A percentile compares a stretch with the other conserved stretches of the same genome.
Conservation (phyloP, 2,888 invertebrate species). For the Polydrusus tereticollis region DNA sequence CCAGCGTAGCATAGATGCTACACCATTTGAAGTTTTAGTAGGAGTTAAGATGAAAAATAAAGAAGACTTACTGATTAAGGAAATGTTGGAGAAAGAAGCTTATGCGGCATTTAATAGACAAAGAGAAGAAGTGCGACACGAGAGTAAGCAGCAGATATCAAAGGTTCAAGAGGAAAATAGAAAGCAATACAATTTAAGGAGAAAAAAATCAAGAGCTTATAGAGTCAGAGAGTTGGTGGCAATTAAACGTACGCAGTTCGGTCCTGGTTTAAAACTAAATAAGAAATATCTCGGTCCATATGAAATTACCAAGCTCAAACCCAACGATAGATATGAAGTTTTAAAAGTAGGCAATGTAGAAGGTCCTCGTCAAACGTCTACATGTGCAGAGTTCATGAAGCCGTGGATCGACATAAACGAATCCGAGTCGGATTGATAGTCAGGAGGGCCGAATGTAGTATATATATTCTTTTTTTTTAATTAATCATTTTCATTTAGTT, state of each 20-base stretch:
- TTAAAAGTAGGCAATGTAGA: slow-evolving; percentile 52
- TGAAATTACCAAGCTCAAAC: slow-evolving; percentile 60
- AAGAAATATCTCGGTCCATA: no score
- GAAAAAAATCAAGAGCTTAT: slow-evolving; percentile 52
- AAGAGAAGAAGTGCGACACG: slow-evolving; percentile 44
- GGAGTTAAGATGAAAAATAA: slow-evolving; percentile 53
- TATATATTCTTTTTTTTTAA: no score
- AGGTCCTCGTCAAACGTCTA: slow-evolving; percentile 46
- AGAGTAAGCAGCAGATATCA: slow-evolving; percentile 45
- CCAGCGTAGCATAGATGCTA: slow-evolving; percentile 50
- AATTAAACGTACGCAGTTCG: slow-evolving; percentile 61
- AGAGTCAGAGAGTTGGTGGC: slow-evolving; percentile 57
- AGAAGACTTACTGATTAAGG: slow-evolving; percentile 58
- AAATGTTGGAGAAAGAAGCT: slow-evolving; percentile 41
- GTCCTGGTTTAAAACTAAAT: no score
- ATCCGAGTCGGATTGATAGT: slow-evolving; percentile 34
- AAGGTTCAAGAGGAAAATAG: slow-evolving; percentile 54
- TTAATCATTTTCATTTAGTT: no score
- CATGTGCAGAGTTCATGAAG: slow-evolving; percentile 50
- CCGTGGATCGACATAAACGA: slow-evolving; percentile 39
- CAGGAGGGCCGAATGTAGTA: slow-evolving; percentile 43
- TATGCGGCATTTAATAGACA: slow-evolving; percentile 34
- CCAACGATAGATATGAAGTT: slow-evolving; percentile 60
- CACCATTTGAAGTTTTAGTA: slow-evolving; percentile 53
- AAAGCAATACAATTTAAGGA: slow-evolving; percentile 50